Evolutionary conservation across 2,113 vertebrate species (phyloP), one percentile per base, ranked within the genome.

Genomic region (Nycticebus coucang): DNA sequence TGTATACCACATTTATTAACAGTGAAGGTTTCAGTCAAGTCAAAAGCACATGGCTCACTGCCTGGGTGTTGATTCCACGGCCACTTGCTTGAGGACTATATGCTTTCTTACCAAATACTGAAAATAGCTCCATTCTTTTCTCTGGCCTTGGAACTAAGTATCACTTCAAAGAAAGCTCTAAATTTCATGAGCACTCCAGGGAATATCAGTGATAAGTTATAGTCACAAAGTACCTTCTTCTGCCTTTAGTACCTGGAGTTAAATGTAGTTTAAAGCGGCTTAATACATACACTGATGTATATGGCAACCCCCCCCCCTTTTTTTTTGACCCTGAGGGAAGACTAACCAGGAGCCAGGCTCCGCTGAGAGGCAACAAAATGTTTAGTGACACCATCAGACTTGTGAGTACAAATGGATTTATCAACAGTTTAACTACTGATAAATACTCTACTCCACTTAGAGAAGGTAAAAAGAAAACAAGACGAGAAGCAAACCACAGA

Each of bases 111-210:
- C 2, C 60, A 41, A 71, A 72, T n/a, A 59, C 22, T 77, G 13
- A 91, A 89, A 95, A 72, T n/a, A 78, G 64, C 50, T 53, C 45
- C 41, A n/a, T 64, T 72, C 79, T 89, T 78, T 64, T 57, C 33
- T 91, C 50, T 12, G 9, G 62, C 33, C 45, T 79, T 41, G 50
- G 19, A 89, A 72, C 74, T 89, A 85, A 59, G 3, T 75, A 55
- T 60, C 33, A 88, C 33, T 80, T 91, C 35, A 62, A 57, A 89
- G 74, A 24, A 94, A 96, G 28, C 60, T 87, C 62, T 80, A 50
- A 81, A 72, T 10, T 68, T 74, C 30, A 77, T n/a, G 19, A 9
- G 15, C 69, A 15, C 77, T 77, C 24, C n/a, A 86, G 41, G 14
- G 33, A 81, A 17, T 50, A 59, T 21, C 33, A 57, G 80, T 12